Conservation (phyloP, 2,888 invertebrate genomes). For the Allygus modestus region DNA sequence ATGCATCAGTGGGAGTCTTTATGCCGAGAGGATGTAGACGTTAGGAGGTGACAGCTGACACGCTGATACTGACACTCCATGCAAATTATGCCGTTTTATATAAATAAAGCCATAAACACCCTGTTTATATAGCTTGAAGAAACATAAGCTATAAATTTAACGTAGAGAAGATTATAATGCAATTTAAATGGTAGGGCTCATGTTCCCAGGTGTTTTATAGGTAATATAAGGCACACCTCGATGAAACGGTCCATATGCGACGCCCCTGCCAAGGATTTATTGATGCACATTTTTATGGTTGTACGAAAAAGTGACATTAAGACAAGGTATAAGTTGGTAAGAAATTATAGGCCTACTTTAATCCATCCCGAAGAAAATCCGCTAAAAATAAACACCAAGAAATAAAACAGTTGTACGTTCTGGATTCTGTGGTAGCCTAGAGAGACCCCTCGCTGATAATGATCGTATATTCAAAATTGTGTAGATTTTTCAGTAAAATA, state of each 20-base stretch:
- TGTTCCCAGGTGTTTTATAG: conserved; percentile 2
- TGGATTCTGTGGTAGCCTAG: too few species aligned
- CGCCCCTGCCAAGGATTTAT: neutral
- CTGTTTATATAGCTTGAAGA: conserved; percentile 2
- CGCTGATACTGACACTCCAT: conserved; percentile 28
- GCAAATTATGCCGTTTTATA: conserved; percentile 28
- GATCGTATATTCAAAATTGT: too few species aligned
- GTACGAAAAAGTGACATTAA: too few species aligned
- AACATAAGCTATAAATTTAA: conserved; percentile 12
- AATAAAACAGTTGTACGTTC: too few species aligned
- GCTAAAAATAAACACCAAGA: too few species aligned
- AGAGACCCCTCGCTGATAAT: too few species aligned
- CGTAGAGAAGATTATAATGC: conserved; percentile 18
- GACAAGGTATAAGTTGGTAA: too few species aligned
- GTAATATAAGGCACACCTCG: neutral
- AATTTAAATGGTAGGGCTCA: neutral
- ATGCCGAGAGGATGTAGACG: conserved; percentile 34
- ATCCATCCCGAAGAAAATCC: too few species aligned
- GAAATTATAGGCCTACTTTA: too few species aligned
- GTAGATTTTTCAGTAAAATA: too few species aligned
- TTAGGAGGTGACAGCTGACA: neutral
- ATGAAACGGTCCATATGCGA: neutral
- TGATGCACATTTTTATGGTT: too few species aligned
- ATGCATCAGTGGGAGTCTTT: conserved; percentile 31
- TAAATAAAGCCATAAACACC: conserved; percentile 28